Base-by-base conservation (phyloP, 2,888 invertebrate genomes). In the Drosophila koepferae region DNA sequence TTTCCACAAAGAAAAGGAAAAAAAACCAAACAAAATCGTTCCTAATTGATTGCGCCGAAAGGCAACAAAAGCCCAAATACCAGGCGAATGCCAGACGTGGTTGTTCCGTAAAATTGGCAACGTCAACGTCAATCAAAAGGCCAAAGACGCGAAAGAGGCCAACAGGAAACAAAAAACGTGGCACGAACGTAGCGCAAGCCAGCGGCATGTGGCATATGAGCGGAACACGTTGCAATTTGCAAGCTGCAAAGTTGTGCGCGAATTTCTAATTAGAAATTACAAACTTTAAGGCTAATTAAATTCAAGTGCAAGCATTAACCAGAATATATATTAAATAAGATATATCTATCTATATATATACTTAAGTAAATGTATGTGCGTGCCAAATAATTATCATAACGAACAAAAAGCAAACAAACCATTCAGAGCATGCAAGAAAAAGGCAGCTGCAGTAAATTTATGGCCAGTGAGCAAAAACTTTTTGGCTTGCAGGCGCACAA, bases 11-110 rank as follows among this genome's bases (percentile, higher is more conserved):
- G 64, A 67, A 58, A 56, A 55, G 5, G 9, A 53, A 46, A 34
- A 38, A 53, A 72, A 74, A 72, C 58, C 51, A 46, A 53, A 65
- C 38, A 59, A 76, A 60, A 72, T 46, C 23, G 59, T 58, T 70
- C 60, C 71, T 86, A 84, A 84, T 80, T 84, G 89, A 88, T 78
- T 84, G 83, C 63, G 62, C 44, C 46, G 44, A 56, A 48, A 53
- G 63, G 31, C 70, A 36, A 67, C 60, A 72, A 65, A 65, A 55
- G 62, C 40, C 40, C 41, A 51, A 70, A 66, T 23, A 36, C 38
- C 38, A 46, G 14, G 31, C 46, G 44, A 23, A 18, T n/a, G 43
- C 41, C 10, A 49, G 41, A 53, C 59, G 16, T 64, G 18, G 60
- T 31, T 34, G 53, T 54, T 53, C n/a, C 44, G 23, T 60, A 72